Conservation (phyloP, 1,140 invertebrate genomes). For the Temnothorax longispinosus region DNA sequence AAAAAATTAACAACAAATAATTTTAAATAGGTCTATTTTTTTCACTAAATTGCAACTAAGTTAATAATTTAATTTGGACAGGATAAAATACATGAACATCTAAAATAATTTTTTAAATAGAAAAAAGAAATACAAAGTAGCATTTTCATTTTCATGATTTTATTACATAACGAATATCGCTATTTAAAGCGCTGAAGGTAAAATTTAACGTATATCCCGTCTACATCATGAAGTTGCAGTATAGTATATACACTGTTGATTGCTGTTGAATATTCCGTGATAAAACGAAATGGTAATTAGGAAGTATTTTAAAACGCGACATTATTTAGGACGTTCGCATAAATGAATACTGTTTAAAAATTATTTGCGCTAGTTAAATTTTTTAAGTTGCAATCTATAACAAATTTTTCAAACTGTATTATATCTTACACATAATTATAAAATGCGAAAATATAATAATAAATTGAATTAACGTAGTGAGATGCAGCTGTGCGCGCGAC, state of each 20-base stretch:
- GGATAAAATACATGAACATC: neutral
- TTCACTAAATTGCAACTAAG: neutral
- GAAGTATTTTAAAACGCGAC: slow-evolving; percentile 22
- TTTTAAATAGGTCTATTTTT: neutral
- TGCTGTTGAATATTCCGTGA: slow-evolving; percentile 43
- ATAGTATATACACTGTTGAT: slow-evolving; percentile 21
- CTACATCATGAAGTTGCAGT: neutral
- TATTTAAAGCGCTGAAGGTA: neutral
- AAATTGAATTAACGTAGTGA: neutral
- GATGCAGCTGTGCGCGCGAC: neutral
- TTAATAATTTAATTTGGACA: slow-evolving; percentile 6
- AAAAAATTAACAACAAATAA: neutral
- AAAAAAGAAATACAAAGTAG: neutral
- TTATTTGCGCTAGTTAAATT: neutral
- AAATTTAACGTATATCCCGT: neutral
- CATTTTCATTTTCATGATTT: neutral
- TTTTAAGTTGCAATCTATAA: neutral
- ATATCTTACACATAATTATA: neutral
- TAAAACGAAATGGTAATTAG: slow-evolving; percentile 42
- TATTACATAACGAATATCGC: neutral
- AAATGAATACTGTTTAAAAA: slow-evolving; percentile 35
- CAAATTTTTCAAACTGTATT: neutral
- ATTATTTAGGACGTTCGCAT: slow-evolving; percentile 44
- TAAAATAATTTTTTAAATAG: neutral
- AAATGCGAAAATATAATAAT: neutral